Percentiles rank a stretch among this genome's conserved stretches.
phyloP scores from a whole-genome alignment of 2,797 vertebrate species.

The Cichlasoma orientale region DNA sequence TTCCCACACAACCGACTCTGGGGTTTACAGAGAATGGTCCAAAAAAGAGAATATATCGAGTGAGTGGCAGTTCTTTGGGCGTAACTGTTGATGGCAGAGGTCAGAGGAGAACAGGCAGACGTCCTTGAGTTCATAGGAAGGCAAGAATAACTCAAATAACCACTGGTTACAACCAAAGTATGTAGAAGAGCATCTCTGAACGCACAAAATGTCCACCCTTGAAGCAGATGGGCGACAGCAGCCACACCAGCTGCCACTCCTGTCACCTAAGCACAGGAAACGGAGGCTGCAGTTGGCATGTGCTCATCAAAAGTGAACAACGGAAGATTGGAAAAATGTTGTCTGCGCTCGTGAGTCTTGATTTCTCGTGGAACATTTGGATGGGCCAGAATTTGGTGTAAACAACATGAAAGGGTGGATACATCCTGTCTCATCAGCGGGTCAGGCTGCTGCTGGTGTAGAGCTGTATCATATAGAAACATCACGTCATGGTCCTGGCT shows the following conservation, averaged over 20 bases:
- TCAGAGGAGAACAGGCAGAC: background rate
- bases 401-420: background rate
- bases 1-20: background rate
- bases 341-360: background rate
- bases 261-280: background rate
- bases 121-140: background rate
- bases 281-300: background rate
- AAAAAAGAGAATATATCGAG: too few species aligned
- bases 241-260: background rate
- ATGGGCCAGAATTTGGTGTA: background rate
- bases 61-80: too few species aligned
- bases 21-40: too few species aligned
- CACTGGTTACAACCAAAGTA: background rate
- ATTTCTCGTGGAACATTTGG: background rate
- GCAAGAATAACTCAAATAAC: background rate
- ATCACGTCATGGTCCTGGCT: too few species aligned
- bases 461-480: background rate
- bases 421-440: too few species aligned
- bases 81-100: too few species aligned
- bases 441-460: too few species aligned
- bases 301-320: background rate
- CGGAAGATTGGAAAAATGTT: background rate
- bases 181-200: background rate
- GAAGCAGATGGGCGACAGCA: background rate
- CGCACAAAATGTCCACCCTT: background rate